Conservation (phyloP, 2,888 invertebrate species). For the Sclerodermus sp. region DNA sequence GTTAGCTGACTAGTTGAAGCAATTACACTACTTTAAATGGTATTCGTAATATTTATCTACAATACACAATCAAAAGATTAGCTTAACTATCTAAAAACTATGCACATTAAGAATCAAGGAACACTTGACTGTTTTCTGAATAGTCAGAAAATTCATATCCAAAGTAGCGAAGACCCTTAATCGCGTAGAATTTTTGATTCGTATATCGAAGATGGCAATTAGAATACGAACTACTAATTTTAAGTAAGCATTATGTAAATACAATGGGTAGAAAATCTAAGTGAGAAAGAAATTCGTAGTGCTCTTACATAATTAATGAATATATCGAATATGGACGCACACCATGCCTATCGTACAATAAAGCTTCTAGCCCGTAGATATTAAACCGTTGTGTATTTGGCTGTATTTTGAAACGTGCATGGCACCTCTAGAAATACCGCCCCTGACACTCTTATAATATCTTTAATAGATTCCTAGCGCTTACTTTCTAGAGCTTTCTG, state of each 20-base stretch:
- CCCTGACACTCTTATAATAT: no score
- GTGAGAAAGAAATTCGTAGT: slow-evolving; percentile 8
- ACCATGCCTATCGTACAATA: no score
- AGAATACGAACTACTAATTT: not conserved
- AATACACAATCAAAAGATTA: not conserved
- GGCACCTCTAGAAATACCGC: no score
- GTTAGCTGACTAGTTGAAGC: not conserved
- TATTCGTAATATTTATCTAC: no score
- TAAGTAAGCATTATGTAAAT: slow-evolving; percentile 5
- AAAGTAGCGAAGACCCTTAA: slow-evolving; percentile 6
- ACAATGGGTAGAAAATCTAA: not conserved
- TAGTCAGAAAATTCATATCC: not conserved
- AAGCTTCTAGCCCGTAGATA: no score
- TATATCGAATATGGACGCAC: not conserved
- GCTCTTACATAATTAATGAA: slow-evolving; percentile 6
- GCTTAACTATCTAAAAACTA: not conserved
- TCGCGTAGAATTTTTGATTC: slow-evolving; percentile 1
- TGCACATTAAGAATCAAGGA: not conserved
- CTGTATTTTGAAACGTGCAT: no score
- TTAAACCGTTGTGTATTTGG: no score
- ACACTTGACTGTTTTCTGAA: not conserved
- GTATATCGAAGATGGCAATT: slow-evolving; percentile 22
- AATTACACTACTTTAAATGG: not conserved
- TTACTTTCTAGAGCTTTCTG: no score
- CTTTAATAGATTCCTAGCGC: no score